Evolutionary conservation across 2,797 vertebrate genomes (phyloP).

Genomic region (Hypotaenidia okinawae): DNA sequence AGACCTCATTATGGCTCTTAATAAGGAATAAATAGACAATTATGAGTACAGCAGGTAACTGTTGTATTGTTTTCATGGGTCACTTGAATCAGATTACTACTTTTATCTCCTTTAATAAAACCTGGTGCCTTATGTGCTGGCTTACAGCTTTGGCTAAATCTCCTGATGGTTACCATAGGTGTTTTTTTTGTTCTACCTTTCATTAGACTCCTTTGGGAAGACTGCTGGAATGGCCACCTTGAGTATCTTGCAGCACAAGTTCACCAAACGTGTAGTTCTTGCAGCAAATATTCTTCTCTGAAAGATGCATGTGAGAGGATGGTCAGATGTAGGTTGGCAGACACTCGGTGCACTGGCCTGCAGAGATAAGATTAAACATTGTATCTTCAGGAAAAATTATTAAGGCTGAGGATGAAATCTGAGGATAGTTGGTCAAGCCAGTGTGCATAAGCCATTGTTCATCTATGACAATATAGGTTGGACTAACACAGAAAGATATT

Average conservation of each 20-base stretch:
- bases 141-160: not conserved
- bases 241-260: not conserved
- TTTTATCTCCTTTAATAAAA: constrained; percentile 7
- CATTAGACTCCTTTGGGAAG: not conserved
- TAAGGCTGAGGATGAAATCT: not conserved
- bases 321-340: not conserved
- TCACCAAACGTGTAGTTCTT: fast-evolving
- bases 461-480: not conserved
- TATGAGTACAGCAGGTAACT: not conserved
- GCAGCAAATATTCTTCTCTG: not conserved
- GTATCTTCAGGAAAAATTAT: not conserved
- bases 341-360: not conserved
- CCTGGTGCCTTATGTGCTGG: not conserved
- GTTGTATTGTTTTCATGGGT: not conserved
- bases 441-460: not conserved
- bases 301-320: not conserved
- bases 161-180: not conserved
- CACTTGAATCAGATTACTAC: not conserved
- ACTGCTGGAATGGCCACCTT: fast-evolving
- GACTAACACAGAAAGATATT: not conserved
- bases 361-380: not conserved
- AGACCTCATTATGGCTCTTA: constrained; percentile 22
- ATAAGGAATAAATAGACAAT: not conserved
- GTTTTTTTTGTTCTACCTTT: not conserved
- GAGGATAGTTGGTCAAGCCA: not conserved